Percentiles rank a stretch among this genome's conserved stretches.
These are phyloP conservation scores for Anableps anableps DNA, from an alignment of 2,797 vertebrate species.

Conservation along the genomic window DNA sequence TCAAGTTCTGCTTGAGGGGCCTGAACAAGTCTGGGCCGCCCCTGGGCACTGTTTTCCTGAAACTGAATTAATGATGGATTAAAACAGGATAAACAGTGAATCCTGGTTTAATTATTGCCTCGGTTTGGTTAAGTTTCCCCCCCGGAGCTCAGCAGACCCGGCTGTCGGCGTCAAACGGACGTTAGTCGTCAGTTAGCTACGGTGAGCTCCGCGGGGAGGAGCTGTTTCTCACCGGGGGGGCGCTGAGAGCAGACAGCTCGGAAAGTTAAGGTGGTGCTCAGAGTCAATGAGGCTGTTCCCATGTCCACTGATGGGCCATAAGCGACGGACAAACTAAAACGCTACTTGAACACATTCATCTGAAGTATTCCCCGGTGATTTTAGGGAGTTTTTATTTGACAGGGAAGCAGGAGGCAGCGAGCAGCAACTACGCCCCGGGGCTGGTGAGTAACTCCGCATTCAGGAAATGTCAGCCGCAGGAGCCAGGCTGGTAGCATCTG, in stretches of 20 bases:
- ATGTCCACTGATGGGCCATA: conserved; percentile 49
- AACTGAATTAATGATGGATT: background rate
- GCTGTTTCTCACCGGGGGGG: conserved; percentile 41
- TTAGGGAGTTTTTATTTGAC: background rate
- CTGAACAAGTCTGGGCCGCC: background rate
- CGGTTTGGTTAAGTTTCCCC: background rate
- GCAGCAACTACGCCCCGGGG: conserved; percentile 49
- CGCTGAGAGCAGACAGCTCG: conserved; percentile 13
- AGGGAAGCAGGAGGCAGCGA: background rate
- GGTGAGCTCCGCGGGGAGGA: conserved; percentile 50
- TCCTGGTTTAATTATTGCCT: background rate
- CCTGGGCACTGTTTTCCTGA: background rate
- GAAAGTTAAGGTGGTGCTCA: conserved; percentile 42
- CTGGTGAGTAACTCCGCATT: conserved; percentile 71
- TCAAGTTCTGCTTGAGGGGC: background rate
- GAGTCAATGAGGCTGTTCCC: conserved; percentile 18
- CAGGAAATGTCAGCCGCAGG: conserved; percentile 69
- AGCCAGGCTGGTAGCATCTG: conserved; percentile 51
- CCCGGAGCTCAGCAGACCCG: background rate
- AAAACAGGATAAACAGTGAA: background rate
- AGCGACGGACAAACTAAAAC: conserved; percentile 38
- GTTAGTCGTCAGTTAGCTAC: background rate
- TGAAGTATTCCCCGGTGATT: background rate
- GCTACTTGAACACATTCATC: background rate
- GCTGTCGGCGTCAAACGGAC: background rate